These are phyloP conservation scores for Florisuga fusca DNA, from an alignment of 2,797 vertebrate genomes.

Conservation along the genomic window DNA sequence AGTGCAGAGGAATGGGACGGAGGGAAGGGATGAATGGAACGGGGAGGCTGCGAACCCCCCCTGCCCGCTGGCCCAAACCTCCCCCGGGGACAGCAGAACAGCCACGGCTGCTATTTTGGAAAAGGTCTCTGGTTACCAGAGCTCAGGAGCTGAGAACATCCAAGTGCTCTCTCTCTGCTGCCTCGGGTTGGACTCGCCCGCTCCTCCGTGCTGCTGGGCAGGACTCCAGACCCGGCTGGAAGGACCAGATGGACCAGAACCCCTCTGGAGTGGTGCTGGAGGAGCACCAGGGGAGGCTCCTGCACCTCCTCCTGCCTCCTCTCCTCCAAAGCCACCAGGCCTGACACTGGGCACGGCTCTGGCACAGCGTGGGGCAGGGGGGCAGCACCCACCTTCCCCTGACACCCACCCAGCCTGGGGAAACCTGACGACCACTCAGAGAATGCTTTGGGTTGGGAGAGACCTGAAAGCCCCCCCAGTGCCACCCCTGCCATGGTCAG, in stretches of 20 bases:
- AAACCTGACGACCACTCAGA: no score
- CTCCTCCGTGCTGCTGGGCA: background rate
- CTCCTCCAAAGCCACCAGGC: background rate
- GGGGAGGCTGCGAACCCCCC: background rate
- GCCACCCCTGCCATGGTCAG: no score
- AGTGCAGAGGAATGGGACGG: constrained; percentile 30
- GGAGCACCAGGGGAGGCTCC: no score
- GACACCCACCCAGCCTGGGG: background rate
- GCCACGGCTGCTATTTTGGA: background rate
- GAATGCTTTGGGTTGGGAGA: no score
- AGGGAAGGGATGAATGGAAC: constrained; percentile 25
- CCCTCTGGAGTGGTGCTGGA: background rate
- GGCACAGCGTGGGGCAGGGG: background rate
- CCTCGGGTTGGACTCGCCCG: rapidly evolving
- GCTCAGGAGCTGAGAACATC: no score
- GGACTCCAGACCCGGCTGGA: rapidly evolving
- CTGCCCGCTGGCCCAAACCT: background rate
- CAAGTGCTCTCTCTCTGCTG: background rate
- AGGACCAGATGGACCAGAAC: no score
- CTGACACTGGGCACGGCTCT: background rate
- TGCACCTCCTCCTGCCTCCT: background rate
- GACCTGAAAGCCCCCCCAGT: no score
- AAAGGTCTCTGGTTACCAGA: background rate
- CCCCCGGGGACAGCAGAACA: background rate
- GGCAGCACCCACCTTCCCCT: background rate